Percentiles rank a stretch among this genome's conserved stretches.
Conservation (phyloP, 2,888 invertebrate species). For the Cosmia trapezina region DNA sequence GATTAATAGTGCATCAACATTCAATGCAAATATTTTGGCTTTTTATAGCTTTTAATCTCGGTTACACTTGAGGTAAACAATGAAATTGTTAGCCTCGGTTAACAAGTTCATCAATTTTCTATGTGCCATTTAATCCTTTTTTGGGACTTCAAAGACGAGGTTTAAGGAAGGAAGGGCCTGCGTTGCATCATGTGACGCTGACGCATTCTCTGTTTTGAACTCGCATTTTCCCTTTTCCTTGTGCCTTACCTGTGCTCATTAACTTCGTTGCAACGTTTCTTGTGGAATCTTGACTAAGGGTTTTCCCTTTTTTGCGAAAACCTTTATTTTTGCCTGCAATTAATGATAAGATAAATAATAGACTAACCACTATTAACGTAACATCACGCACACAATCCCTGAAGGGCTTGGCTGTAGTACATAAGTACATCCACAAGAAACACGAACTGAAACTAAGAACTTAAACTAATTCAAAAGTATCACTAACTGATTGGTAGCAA, state of each 20-base stretch:
- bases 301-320: background rate
- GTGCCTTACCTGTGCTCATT: conserved; percentile 9
- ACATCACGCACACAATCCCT: no score
- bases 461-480: no score
- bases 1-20: conserved; percentile 53
- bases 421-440: no score
- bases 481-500: no score
- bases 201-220: background rate
- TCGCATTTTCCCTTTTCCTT: conserved; percentile 12
- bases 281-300: background rate
- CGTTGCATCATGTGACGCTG: background rate
- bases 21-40: conserved; percentile 50
- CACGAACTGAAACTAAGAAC: no score
- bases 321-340: background rate
- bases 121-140: background rate
- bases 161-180: conserved; percentile 23
- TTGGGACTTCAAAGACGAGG: background rate
- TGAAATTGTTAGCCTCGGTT: conserved; percentile 22
- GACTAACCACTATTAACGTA: no score
- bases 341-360: background rate
- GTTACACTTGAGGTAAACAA: conserved; percentile 24
- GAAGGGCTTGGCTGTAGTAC: no score
- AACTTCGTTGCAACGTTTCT: background rate
- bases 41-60: conserved; percentile 25
- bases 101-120: background rate